phyloP scores from a whole-genome alignment of 2,113 vertebrate species.

The Oncorhynchus kisutch region DNA sequence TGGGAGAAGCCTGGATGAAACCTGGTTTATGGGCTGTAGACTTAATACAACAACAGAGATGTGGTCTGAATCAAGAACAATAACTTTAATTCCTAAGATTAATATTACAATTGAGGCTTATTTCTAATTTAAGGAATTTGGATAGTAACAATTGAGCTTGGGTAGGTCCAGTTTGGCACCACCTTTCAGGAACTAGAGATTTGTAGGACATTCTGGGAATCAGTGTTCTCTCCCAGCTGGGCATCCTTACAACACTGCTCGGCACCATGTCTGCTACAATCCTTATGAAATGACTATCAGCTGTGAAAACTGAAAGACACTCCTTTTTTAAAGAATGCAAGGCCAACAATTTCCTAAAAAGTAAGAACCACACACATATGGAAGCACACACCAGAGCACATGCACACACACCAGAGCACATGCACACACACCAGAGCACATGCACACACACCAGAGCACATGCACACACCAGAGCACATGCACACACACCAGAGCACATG shows the following conservation, averaged over 20 bases:
- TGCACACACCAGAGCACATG: neutral
- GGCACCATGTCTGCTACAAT: neutral
- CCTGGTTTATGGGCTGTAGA: too few species aligned
- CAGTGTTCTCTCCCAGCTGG: neutral
- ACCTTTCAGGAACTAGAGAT: neutral
- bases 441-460: too few species aligned
- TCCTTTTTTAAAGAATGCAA: conserved; percentile 15
- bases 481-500: too few species aligned
- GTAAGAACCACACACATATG: conserved; percentile 7
- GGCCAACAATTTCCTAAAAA: neutral
- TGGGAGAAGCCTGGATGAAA: too few species aligned
- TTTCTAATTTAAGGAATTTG: too few species aligned
- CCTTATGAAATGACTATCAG: conserved; percentile 20
- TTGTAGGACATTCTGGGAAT: neutral
- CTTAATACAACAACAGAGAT: too few species aligned
- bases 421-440: too few species aligned
- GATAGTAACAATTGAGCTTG: too few species aligned
- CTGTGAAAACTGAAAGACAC: conserved; percentile 28
- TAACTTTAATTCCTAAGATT: too few species aligned
- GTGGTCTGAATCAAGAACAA: too few species aligned
- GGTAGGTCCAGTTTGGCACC: too few species aligned
- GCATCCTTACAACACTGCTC: neutral
- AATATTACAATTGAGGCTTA: too few species aligned
- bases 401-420: neutral
- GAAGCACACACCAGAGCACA: neutral